Evolutionary conservation across 53 echinoderm and acorn worm species (phyloP), one percentile per base, ranked within the genome.

Genomic region (Henricia sp.): DNA sequence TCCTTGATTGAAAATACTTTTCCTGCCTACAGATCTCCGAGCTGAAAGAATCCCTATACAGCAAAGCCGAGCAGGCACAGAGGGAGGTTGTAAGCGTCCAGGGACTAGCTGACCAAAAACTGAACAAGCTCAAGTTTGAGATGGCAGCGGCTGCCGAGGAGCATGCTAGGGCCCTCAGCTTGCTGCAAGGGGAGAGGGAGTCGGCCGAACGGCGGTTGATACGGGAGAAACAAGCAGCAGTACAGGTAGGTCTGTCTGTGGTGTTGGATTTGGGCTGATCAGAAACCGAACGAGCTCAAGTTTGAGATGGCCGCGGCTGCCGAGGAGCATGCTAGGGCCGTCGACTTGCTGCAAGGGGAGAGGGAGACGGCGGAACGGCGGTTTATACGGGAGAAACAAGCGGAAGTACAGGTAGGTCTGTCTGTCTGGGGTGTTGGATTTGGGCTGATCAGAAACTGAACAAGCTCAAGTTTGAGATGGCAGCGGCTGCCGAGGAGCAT

Each of bases 121-220:
- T 97, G 25, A 94, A 92, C 64, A 88, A 85, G 57, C 91, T 97
- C 52, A 94, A 94, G 77, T 93, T 93, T 91, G 93, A 93, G 50
- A 82, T 95, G 87, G 83, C 93, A 0, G 71, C 93, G 2, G 87
- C 91, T 14, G 55, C 41, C 3, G 93, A 95, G 73, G 87, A 82
- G 51, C 89, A 95, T 29, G 66, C 69, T 50, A 86, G 88, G 42
- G 84, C 66, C 1, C 23, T 93, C 26, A 63, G 76, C 33, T 59
- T 77, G 29, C 70, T 90, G 8, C 65, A 89, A 68, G 78, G 66
- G 21, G 74, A 82, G 10, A 64, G 82, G 23, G 89, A 91, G 3
- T 62, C 60, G 28, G 93, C 89, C 39, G 82, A 71, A 46, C 50
- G 65, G 43, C 77, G 27, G n/a, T 50, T 87, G 68, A 83, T 62